These are phyloP conservation scores for Megaptera novaeangliae DNA, from an alignment of 2,113 vertebrate genomes.

Conservation along the genomic window DNA sequence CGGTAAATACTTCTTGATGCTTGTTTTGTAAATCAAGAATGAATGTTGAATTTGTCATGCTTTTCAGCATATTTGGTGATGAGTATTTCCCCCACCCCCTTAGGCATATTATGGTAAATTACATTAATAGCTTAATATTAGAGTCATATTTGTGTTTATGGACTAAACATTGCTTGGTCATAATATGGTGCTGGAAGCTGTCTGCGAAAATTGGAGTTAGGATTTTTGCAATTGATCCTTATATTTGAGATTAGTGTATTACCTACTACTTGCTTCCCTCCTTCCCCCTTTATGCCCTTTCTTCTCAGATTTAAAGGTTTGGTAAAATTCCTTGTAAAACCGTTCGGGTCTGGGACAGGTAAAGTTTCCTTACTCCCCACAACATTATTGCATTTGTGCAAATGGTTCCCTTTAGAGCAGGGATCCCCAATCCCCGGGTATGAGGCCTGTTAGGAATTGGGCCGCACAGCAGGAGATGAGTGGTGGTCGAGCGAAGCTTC, in stretches of 20 bases:
- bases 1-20: background rate
- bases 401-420: background rate
- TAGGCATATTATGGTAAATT: background rate
- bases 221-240: background rate
- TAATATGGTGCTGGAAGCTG: background rate
- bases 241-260: background rate
- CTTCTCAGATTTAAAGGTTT: background rate
- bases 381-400: background rate
- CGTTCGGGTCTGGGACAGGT: background rate
- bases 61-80: background rate
- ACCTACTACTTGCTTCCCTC: background rate
- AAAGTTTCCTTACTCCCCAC: background rate
- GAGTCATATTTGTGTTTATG: background rate
- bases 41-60: background rate
- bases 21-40: conserved; percentile 9
- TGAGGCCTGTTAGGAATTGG: too few species aligned
- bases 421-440: too few species aligned
- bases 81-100: background rate
- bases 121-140: background rate
- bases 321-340: background rate
- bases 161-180: background rate
- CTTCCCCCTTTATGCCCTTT: background rate
- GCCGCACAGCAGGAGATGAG: too few species aligned
- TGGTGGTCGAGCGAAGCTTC: too few species aligned
- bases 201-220: background rate